Conservation (phyloP, 2,797 vertebrate species). For the Tolypeutes matacus region DNA sequence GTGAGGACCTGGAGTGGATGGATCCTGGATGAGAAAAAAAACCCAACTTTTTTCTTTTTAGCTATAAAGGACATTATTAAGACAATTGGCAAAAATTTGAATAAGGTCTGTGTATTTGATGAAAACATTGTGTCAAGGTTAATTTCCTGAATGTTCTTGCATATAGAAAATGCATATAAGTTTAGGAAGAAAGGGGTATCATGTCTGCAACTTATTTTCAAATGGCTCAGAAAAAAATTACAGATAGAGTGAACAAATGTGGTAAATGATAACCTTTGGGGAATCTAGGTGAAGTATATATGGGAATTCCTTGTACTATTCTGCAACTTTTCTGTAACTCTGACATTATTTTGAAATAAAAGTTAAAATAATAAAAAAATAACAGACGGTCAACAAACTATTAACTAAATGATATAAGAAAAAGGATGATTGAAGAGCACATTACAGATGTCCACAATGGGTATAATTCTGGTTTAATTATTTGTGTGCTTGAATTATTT, state of each 20-base stretch:
- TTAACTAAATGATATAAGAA: constrained; percentile 5
- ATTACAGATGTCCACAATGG: not conserved
- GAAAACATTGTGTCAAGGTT: not conserved
- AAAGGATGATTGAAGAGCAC: constrained; percentile 22
- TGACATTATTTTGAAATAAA: constrained; percentile 62
- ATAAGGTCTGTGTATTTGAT: not conserved
- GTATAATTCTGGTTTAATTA: not conserved
- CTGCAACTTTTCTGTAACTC: constrained; percentile 42
- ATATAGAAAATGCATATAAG: constrained; percentile 58
- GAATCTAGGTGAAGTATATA: not conserved
- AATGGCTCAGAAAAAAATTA: constrained; percentile 1
- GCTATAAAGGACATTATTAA: constrained; percentile 40
- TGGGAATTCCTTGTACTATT: not conserved
- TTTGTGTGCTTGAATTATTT: constrained; percentile 25
- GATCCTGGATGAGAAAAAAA: not conserved
- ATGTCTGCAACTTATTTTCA: constrained; percentile 46
- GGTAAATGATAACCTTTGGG: not conserved
- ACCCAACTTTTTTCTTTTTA: not conserved
- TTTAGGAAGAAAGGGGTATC: not conserved
- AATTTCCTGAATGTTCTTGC: constrained; percentile 47
- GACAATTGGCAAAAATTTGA: constrained; percentile 19
- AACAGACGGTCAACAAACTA: constrained; percentile 48
- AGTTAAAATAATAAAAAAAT: constrained; percentile 46
- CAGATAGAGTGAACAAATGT: not conserved
- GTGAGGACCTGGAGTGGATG: not conserved